Conservation (phyloP, 2,797 vertebrate species). For the Takifugu ocellatus region DNA sequence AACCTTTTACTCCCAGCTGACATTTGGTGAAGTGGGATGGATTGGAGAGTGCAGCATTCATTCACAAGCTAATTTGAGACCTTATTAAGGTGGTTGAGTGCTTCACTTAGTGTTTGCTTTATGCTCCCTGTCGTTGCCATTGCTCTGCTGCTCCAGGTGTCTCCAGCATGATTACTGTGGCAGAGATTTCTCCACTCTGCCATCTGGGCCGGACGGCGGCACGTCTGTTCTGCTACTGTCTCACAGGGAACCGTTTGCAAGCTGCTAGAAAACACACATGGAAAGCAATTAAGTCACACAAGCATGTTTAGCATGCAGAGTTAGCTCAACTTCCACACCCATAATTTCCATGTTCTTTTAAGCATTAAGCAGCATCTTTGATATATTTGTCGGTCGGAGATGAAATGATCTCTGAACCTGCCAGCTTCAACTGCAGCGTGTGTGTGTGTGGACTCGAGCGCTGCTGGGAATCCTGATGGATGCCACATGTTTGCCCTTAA, state of each 20-base stretch:
- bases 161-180: conserved; percentile 40
- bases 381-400: too few species aligned
- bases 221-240: conserved; percentile 1
- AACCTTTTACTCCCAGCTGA: conserved; percentile 16
- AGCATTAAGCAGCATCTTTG: too few species aligned
- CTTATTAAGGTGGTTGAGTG: conserved; percentile 52
- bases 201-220: conserved; percentile 34
- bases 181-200: conserved; percentile 49
- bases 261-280: conserved; percentile 13
- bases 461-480: conserved; percentile 29
- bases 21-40: conserved; percentile 13
- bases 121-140: conserved; percentile 13
- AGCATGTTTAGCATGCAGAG: too few species aligned
- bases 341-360: too few species aligned
- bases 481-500: conserved; percentile 22
- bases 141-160: conserved; percentile 42
- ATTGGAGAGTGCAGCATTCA: conserved; percentile 11
- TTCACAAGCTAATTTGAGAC: conserved; percentile 32
- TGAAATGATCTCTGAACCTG: too few species aligned
- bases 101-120: conserved; percentile 37
- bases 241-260: conserved; percentile 12
- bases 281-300: not conserved
- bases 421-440: too few species aligned
- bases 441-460: not conserved
- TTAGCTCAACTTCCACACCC: too few species aligned